Base-by-base conservation (phyloP, 1,140 invertebrate genomes). In the Tetranychus urticae region DNA sequence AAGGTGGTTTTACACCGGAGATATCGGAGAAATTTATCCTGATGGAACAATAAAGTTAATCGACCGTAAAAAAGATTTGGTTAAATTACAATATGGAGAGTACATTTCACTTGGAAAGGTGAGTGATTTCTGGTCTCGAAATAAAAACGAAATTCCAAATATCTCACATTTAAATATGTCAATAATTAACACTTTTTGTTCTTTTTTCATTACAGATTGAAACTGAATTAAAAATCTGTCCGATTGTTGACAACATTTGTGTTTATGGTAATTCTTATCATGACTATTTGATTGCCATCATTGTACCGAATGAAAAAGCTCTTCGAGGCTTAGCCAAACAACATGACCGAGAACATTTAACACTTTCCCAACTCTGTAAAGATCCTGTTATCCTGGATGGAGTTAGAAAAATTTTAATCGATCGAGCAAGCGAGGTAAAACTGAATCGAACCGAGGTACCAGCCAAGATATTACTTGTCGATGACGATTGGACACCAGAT, bases 11-110 rank as follows among this genome's bases (percentile, higher is more conserved):
- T 83, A 82, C 67, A 92, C 89, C 56, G 94, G 94, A 3, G 93
- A 98, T 74, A 89, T 98, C 74, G 92, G 85, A 3, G 87, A 94
- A 77, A 76, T 96, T 64, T 83, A 92, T 58, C 73, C 78, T 34
- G 91, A 97, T 75, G 94, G 94, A 45, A 84, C 82, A 67, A 81
- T 98, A 48, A 88, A 86, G 77, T 94, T 98, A 68, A 96, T 97
- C 69, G 66, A 68, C 52, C 86, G 93, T 62, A 97, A 96, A 75
- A 98, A 98, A 74, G 93, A 97, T 76, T 77, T 98, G 62, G 88
- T 98, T 7, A 98, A 98, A 75, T 75, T 97, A 7, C 60, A 62
- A 60, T 62, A 58, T 48, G 63, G 63, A 23, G 63, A 64, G 50
- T 64, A 64, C 50, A 62, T 64, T 23, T 62, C 61, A 45, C 45